Conservation (phyloP, 1,140 invertebrate genomes). For the Lasioglossum baleicum region DNA sequence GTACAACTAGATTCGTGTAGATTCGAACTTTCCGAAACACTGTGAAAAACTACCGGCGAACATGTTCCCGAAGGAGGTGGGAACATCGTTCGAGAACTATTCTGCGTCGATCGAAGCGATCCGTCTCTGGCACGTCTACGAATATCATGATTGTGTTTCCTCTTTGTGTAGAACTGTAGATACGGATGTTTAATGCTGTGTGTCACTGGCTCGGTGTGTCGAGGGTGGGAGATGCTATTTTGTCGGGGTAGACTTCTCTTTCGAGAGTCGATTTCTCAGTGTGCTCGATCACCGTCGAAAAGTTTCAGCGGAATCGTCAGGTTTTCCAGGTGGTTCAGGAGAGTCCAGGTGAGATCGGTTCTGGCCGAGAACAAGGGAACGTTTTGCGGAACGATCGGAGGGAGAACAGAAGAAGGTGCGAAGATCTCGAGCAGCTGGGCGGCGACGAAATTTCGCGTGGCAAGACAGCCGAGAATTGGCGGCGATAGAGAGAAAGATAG, state of each 20-base stretch:
- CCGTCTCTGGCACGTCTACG: neutral
- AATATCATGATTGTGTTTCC: neutral
- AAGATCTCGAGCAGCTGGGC: slow-evolving; percentile 11
- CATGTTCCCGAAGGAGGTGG: too few relatives aligned
- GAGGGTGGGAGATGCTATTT: neutral
- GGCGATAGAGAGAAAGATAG: neutral
- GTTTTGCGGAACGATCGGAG: neutral
- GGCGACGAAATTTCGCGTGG: neutral
- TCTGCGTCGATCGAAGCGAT: slow-evolving; percentile 9
- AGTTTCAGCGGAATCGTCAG: too few relatives aligned
- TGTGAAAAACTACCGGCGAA: too few relatives aligned
- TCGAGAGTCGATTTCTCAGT: neutral
- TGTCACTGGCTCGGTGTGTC: neutral
- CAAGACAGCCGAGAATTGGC: slow-evolving; percentile 15
- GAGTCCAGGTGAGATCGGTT: neutral
- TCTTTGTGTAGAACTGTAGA: slow-evolving; percentile 3
- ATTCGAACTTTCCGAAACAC: too few relatives aligned
- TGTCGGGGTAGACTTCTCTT: too few relatives aligned
- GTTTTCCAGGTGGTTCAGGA: neutral
- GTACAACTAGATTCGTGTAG: neutral
- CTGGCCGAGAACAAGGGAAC: neutral
- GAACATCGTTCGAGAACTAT: neutral
- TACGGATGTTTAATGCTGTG: neutral
- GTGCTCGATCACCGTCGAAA: neutral
- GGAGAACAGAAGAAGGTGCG: slow-evolving; percentile 9